A percentile compares a stretch with the other conserved stretches of the same genome.
These are phyloP conservation scores for Cynopterus brachyotis DNA, from an alignment of 2,113 vertebrate species.

Conservation along the genomic window DNA sequence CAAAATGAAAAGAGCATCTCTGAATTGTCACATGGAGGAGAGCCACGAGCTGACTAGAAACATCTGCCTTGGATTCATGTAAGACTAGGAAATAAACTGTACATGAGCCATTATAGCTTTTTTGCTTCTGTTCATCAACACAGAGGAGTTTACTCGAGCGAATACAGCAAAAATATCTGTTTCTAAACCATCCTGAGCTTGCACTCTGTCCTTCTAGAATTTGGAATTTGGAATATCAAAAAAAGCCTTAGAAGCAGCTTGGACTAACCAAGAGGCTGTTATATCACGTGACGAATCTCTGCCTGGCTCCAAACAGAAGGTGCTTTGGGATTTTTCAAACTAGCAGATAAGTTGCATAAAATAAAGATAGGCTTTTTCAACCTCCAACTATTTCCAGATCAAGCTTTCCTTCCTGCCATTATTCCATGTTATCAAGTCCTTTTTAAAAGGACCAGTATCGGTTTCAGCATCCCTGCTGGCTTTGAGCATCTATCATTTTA, in stretches of 20 bases:
- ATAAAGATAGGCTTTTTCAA: constrained; percentile 41
- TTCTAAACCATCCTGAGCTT: background rate
- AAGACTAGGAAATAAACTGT: background rate
- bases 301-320: background rate
- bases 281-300: constrained; percentile 29
- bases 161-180: background rate
- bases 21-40: background rate
- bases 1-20: background rate
- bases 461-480: constrained; percentile 47
- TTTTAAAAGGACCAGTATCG: constrained; percentile 36
- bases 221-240: background rate
- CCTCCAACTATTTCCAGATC: constrained; percentile 46
- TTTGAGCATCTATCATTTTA: constrained; percentile 67
- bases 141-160: background rate
- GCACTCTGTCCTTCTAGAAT: constrained; percentile 12
- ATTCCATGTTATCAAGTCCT: constrained; percentile 36
- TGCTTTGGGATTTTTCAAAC: background rate
- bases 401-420: constrained; percentile 48
- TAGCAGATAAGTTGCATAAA: constrained; percentile 40
- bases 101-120: background rate
- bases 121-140: constrained; percentile 25
- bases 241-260: background rate
- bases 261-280: constrained; percentile 25
- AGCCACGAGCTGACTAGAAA: background rate
- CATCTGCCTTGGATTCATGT: background rate